These are phyloP conservation scores for Eonycteris spelaea DNA, from an alignment of 2,113 vertebrate species.

Conservation along the genomic window DNA sequence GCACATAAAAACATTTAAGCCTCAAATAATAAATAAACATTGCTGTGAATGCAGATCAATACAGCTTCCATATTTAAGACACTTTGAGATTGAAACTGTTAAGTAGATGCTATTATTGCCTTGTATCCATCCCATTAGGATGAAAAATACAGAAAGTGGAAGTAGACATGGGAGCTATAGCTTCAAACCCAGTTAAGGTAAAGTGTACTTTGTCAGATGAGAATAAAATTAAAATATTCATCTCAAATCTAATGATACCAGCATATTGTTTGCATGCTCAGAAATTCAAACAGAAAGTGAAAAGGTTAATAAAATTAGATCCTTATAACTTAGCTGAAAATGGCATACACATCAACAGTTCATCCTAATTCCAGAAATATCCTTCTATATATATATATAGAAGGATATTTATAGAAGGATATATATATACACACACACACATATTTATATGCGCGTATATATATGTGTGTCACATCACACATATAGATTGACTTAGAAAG, in stretches of 20 bases:
- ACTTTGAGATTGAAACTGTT: conserved; percentile 36
- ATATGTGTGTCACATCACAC: not conserved
- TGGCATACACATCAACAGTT: not conserved
- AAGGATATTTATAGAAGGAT: too few relatives aligned
- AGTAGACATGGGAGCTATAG: not conserved
- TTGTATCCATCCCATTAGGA: not conserved
- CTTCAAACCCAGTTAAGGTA: not conserved
- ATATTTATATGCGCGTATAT: too few relatives aligned
- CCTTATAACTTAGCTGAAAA: not conserved
- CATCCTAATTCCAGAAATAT: conserved; percentile 69
- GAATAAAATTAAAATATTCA: conserved; percentile 36
- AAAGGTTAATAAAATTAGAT: not conserved
- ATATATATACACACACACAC: too few relatives aligned
- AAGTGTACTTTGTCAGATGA: not conserved
- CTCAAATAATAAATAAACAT: conserved; percentile 33
- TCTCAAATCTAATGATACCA: not conserved
- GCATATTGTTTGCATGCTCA: not conserved
- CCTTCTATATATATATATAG: conserved; percentile 55
- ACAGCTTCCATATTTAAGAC: not conserved
- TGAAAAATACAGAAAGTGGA: not conserved
- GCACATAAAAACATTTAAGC: conserved; percentile 17
- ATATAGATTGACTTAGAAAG: conserved; percentile 66
- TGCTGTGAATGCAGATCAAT: conserved; percentile 6
- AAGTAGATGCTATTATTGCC: not conserved
- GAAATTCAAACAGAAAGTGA: not conserved